Evolutionary conservation across 2,113 vertebrate genomes (phyloP), one percentile per base, ranked within the genome.

Genomic region (Lathamus discolor): DNA sequence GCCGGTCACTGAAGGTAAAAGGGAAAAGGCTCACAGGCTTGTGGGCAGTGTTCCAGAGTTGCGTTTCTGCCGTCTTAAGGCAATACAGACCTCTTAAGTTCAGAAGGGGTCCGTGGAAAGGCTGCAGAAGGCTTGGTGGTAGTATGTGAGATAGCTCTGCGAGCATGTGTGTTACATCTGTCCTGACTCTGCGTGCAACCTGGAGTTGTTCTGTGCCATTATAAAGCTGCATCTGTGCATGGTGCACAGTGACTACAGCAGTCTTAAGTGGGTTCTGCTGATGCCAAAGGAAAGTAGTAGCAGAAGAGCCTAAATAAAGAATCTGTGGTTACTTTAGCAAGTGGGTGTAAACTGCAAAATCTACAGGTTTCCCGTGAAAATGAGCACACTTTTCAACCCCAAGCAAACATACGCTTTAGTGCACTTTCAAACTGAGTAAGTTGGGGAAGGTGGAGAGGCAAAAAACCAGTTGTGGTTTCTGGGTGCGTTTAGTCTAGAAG

Each of bases 321-420:
- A 44, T 25, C 8, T 19, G 13, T 22, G 9, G 20, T 55, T 81
- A 11, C 6, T 81, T 15, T 10, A 51, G 51, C 54, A 63, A 41
- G 11, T 55, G 31, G 4, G 6, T 33, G 11, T 27, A 41, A 51
- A 25, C 43, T 37, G 54, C 2, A 7, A 75, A 74, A 70, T 49
- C 17, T 31, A 1, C 48, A 13, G 24, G 23, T 57, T 73, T 75
- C 25, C 3, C 16, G 25, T 51, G 62, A n/a, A 39, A 84, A 81
- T 49, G 10, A 52, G 4, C 9, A 3, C 1, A 22, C 17, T 62
- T 93, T 83, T 66, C 77, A 63, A 31, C 31, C 43, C 23, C 19
- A 12, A 7, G 3, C 11, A 72, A 57, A 31, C 0, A 2, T 16
- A 22, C 1, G 0, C 24, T 48, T 48, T 0, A 51, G 57, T 24